Percentiles rank a stretch among this genome's conserved stretches.
phyloP scores from a whole-genome alignment of 1,140 invertebrate species.

The Leptonema lineaticorne region DNA sequence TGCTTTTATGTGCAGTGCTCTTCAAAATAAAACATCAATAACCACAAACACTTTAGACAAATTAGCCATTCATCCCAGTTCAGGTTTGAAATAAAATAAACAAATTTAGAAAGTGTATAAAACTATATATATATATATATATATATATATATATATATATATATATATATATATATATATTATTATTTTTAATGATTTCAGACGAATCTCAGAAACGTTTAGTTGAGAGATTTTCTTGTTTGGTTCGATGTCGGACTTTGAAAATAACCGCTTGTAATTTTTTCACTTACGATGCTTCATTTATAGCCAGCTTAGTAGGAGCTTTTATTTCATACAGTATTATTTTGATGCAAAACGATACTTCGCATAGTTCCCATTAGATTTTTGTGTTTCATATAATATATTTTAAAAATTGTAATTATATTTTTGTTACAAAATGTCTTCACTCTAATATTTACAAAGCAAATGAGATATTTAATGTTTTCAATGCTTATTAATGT shows the following conservation, averaged over 20 bases:
- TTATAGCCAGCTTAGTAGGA: conserved; percentile 13
- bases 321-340: conserved; percentile 24
- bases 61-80: conserved; percentile 20
- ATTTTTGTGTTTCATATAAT: neutral
- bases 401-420: neutral
- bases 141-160: too few species aligned
- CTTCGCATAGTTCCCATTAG: neutral
- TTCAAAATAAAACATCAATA: neutral
- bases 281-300: conserved; percentile 17
- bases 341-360: conserved; percentile 19
- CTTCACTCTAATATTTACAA: too few species aligned
- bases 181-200: conserved; percentile 4
- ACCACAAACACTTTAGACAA: conserved; percentile 17
- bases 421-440: too few species aligned
- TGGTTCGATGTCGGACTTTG: neutral
- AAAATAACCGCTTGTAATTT: conserved; percentile 23
- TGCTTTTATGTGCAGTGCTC: conserved; percentile 3
- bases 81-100: neutral
- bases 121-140: too few species aligned
- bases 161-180: too few species aligned
- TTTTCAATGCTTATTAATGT: too few species aligned
- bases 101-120: too few species aligned
- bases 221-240: conserved; percentile 9
- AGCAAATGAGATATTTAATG: too few species aligned
- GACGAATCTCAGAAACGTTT: conserved; percentile 3